Base-by-base conservation (phyloP, 2,113 vertebrate genomes). In the Dendrocopos noguchii region DNA sequence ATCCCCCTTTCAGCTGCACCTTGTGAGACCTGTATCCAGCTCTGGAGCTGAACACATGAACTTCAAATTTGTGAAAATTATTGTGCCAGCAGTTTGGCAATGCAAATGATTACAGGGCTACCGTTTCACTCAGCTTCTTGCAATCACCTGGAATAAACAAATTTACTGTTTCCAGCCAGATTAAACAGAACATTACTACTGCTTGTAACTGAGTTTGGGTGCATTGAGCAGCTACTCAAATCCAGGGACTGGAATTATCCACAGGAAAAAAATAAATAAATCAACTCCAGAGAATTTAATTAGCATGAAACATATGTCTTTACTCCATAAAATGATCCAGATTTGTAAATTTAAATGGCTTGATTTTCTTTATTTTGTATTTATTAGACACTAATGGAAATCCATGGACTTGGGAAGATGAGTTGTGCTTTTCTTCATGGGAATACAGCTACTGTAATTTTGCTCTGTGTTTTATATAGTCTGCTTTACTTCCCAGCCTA, bases 21-120 rank as follows among this genome's bases (percentile, higher is more conserved):
- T 4, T 47, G 2, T 19, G 15, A 68, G 16, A 64, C 2, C 25
- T 68, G 7, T 36, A 56, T 17, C 8, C 14, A 52, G 0, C 3
- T 4, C 9, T 0, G 0, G 24, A 68, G 10, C 1, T 67, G 8
- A 92, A 73, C 16, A 33, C 13, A 57, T 7, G 34, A 53, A 29
- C 15, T 39, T 7, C 33, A 63, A 19, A 42, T 21, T 31, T 66
- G n/a, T 60, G 28, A 31, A 15, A 67, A 61, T 67, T 44, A 13
- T 1, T 0, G 5, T 80, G 5, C 10, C 16, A 46, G 5, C 21
- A 13, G 3, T 12, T 88, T 50, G 44, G 11, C 13, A 14, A 73
- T n/a, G 10, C 12, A 64, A 71, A 80, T 21, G 61, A 31, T n/a
- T 6, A 31, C 8, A 64, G 9, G 6, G 6, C 8, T 81, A 72